phyloP scores from a whole-genome alignment of 2,113 vertebrate genomes.

The Steatornis caripensis region DNA sequence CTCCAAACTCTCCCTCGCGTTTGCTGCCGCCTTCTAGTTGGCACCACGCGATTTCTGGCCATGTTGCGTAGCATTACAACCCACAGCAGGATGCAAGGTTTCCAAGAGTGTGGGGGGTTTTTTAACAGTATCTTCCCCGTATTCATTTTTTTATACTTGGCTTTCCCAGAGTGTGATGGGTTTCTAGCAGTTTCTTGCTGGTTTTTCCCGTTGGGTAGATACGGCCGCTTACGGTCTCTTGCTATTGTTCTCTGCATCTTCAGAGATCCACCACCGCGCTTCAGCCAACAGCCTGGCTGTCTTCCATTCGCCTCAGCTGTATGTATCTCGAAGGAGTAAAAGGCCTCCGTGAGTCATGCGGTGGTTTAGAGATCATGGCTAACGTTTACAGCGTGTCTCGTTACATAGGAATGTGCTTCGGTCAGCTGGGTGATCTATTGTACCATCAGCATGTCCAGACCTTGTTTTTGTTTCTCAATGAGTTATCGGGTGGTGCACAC shows the following conservation, averaged over 20 bases:
- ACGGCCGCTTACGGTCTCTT: not conserved
- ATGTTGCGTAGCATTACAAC: not conserved
- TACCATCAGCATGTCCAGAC: not conserved
- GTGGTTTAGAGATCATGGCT: not conserved
- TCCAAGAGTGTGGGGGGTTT: not conserved
- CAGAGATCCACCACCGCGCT: not conserved
- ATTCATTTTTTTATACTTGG: not conserved
- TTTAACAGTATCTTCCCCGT: not conserved
- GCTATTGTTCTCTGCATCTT: not conserved
- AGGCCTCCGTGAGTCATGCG: not conserved
- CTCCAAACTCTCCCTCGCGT: not conserved
- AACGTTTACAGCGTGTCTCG: not conserved
- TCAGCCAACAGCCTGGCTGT: not conserved
- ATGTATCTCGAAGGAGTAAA: not conserved
- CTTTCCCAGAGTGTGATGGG: not conserved
- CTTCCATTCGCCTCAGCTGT: not conserved
- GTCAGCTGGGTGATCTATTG: not conserved
- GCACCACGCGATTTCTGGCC: not conserved
- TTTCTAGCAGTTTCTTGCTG: not conserved
- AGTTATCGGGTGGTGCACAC: not conserved
- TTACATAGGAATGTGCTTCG: slow-evolving; percentile 22
- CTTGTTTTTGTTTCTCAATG: not conserved
- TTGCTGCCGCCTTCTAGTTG: not conserved
- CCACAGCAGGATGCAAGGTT: not conserved
- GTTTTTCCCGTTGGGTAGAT: not conserved